Percentiles rank a stretch among this genome's conserved stretches.
phyloP scores from a whole-genome alignment of 2,797 vertebrate species.

The Gephyroberyx darwinii region DNA sequence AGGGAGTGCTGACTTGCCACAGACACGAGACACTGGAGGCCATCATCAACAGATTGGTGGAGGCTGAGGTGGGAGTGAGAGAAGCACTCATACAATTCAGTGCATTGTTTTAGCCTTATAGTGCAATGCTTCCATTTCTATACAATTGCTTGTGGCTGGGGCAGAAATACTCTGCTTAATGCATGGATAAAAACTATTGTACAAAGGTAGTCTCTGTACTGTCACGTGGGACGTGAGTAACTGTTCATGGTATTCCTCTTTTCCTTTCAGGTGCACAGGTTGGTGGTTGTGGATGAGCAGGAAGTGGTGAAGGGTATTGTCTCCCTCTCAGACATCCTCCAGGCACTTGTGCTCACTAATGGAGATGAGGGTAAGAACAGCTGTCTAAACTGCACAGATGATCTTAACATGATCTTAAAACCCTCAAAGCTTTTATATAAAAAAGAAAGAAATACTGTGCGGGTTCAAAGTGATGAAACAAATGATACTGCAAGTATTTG shows the following conservation, averaged over 20 bases:
- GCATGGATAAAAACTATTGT: too few species aligned
- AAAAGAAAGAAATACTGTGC: too few species aligned
- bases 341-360: constrained; percentile 90
- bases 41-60: constrained; percentile 95
- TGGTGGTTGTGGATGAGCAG: constrained; percentile 94
- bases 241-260: not conserved
- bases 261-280: constrained; percentile 88
- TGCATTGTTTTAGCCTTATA: too few species aligned
- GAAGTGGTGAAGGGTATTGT: constrained; percentile 96
- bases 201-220: too few species aligned
- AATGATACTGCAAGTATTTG: not conserved
- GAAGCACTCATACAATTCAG: not conserved
- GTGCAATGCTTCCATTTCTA: not conserved
- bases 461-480: too few species aligned
- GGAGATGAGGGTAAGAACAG: constrained; percentile 77
- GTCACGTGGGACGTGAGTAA: constrained; percentile 12
- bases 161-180: not conserved
- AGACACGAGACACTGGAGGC: constrained; percentile 90
- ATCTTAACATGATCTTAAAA: not conserved
- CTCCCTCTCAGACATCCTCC: constrained; percentile 95
- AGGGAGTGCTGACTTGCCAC: constrained; percentile 95
- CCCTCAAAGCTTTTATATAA: not conserved
- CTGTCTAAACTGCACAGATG: not conserved
- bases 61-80: constrained; percentile 87
- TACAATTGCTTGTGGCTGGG: not conserved